Conservation (phyloP, 2,113 vertebrate genomes). For the Albula goreensis region DNA sequence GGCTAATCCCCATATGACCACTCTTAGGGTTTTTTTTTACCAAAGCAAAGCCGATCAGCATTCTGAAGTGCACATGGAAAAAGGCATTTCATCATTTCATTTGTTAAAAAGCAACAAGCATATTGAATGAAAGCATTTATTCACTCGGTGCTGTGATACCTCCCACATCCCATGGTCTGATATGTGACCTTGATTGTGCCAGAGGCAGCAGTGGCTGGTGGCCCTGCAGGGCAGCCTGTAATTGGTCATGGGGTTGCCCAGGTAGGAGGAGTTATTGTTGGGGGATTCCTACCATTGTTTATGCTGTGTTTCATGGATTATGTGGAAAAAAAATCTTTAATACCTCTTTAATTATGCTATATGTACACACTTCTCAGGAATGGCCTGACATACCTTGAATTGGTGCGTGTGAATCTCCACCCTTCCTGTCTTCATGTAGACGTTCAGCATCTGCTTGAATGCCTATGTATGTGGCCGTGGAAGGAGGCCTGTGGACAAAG, state of each 20-base stretch:
- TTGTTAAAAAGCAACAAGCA: not conserved
- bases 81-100: not conserved
- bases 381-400: conserved; percentile 58
- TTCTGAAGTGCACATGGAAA: not conserved
- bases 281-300: conserved; percentile 52
- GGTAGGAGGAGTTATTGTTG: not conserved
- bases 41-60: not conserved
- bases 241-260: not conserved
- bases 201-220: not conserved
- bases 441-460: conserved; percentile 76
- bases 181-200: no score
- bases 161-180: no score
- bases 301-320: no score
- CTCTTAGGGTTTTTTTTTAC: no score
- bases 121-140: no score
- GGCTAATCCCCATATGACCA: not conserved
- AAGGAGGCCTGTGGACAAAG: conserved; percentile 77
- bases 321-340: no score
- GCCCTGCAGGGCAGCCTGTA: not conserved
- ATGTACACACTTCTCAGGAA: no score
- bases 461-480: conserved; percentile 84
- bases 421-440: conserved; percentile 85
- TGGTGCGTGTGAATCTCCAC: conserved; percentile 74
- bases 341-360: no score
- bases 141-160: no score